phyloP scores from a whole-genome alignment of 2,797 vertebrate species.

The Sparus aurata region DNA sequence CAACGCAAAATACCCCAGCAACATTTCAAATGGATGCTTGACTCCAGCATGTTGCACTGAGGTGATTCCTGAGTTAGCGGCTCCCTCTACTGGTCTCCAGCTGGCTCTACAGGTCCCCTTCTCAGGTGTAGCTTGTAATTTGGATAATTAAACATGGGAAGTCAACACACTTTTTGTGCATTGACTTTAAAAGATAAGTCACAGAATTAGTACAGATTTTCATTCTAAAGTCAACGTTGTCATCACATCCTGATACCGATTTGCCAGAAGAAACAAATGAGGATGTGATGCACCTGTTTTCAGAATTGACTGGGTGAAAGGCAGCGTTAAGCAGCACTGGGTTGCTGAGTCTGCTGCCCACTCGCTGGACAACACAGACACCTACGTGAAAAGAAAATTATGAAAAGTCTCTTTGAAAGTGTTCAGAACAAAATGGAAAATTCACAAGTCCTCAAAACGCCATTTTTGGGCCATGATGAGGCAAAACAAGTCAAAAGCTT shows the following conservation, averaged over 20 bases:
- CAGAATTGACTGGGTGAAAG: too few relatives aligned
- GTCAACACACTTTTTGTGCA: background rate
- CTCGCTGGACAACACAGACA: constrained; percentile 32
- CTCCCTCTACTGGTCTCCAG: constrained; percentile 28
- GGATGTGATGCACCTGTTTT: background rate
- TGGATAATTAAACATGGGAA: background rate
- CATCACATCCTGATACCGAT: background rate
- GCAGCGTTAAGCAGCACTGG: background rate
- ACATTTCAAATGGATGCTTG: background rate
- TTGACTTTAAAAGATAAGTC: background rate
- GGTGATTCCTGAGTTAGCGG: constrained; percentile 8
- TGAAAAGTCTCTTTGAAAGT: background rate
- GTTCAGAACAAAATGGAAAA: background rate
- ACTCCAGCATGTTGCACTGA: background rate
- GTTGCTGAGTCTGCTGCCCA: background rate
- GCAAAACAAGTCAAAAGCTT: background rate
- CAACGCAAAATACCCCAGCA: background rate
- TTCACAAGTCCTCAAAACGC: background rate
- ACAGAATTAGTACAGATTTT: background rate
- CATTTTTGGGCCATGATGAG: background rate
- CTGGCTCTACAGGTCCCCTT: background rate
- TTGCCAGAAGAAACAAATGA: background rate
- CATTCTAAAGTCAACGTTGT: background rate
- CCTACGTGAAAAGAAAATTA: background rate
- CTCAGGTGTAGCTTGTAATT: background rate